phyloP scores from a whole-genome alignment of 2,888 invertebrate species.

The Apeira syringaria region DNA sequence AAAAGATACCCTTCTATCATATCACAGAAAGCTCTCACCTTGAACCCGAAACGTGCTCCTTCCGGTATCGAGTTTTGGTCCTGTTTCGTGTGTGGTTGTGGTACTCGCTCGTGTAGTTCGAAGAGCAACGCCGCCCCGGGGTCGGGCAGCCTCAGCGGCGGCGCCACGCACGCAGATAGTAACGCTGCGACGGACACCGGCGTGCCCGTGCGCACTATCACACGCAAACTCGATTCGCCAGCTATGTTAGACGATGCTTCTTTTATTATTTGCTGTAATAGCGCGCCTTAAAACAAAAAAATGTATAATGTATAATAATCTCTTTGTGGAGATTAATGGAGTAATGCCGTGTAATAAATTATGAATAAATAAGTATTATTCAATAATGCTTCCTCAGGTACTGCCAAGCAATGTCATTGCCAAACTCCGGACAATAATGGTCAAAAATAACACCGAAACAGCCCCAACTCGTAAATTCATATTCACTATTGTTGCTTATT shows the following conservation, averaged over 20 bases:
- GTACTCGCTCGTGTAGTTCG: constrained; percentile 76
- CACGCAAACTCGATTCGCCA: constrained; percentile 49
- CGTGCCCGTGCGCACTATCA: constrained; percentile 84
- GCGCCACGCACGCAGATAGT: constrained; percentile 81
- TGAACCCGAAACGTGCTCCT: constrained; percentile 68
- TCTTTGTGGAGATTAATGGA: no score
- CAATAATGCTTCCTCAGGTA: no score
- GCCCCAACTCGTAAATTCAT: no score
- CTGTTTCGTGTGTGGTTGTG: constrained; percentile 54
- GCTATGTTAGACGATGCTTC: constrained; percentile 66
- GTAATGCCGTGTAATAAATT: no score
- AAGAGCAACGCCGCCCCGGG: constrained; percentile 83
- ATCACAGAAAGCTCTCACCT: no score
- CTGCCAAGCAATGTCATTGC: no score
- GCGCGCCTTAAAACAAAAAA: constrained; percentile 68
- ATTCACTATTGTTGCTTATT: no score
- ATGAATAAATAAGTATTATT: no score
- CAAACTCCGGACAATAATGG: no score
- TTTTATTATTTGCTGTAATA: constrained; percentile 80
- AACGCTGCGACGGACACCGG: constrained; percentile 85
- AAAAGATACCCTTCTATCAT: no score
- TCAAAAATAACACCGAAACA: no score
- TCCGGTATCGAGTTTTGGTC: constrained; percentile 53
- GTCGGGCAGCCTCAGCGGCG: constrained; percentile 81
- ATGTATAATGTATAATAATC: no score